Conservation (phyloP, 2,113 vertebrate species). For the Lepus europaeus region DNA sequence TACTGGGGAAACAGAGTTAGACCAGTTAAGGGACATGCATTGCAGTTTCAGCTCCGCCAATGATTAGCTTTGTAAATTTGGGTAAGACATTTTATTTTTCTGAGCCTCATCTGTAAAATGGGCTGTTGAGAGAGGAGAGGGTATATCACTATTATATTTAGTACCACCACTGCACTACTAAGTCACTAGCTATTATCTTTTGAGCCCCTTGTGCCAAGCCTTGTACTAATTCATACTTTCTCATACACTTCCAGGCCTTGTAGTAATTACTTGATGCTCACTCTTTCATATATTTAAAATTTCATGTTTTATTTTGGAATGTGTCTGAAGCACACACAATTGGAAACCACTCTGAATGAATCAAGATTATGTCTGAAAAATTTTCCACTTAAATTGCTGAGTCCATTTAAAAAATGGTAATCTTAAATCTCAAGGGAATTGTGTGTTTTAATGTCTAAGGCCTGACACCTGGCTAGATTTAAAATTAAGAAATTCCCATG, state of each 20-base stretch:
- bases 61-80: slow-evolving; percentile 13
- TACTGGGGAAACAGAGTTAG: neutral
- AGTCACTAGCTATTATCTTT: neutral
- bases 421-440: slow-evolving; percentile 24
- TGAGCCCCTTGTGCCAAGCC: neutral
- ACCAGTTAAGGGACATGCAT: neutral
- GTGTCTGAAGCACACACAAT: neutral
- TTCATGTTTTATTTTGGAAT: slow-evolving; percentile 39
- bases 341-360: slow-evolving; percentile 48
- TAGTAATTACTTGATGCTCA: neutral
- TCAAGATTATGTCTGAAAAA: neutral
- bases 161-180: rapidly evolving
- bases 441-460: neutral
- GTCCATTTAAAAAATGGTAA: neutral
- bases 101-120: neutral
- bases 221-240: neutral
- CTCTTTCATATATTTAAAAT: slow-evolving; percentile 22
- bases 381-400: neutral
- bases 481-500: neutral
- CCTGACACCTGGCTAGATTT: neutral
- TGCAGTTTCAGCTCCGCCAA: neutral
- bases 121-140: neutral
- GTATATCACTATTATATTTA: too few species aligned
- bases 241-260: neutral
- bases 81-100: slow-evolving; percentile 21